Conservation (phyloP, 2,797 vertebrate genomes). For the Gymnocypris eckloni region DNA sequence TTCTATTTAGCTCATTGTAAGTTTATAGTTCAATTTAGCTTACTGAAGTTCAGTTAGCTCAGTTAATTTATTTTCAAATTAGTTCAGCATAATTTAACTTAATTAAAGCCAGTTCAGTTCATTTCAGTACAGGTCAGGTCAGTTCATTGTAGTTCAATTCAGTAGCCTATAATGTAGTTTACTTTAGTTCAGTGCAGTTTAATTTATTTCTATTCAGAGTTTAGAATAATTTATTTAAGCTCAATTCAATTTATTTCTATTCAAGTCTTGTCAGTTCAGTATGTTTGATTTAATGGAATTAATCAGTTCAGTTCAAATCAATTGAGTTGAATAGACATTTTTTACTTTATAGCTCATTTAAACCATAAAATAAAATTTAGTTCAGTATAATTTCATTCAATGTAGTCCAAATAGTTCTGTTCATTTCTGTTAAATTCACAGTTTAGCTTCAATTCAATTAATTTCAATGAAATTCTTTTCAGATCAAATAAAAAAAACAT, state of each 20-base stretch:
- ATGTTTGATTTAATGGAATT: too few relatives aligned
- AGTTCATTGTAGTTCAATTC: neutral
- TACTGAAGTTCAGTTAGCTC: neutral
- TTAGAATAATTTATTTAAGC: neutral
- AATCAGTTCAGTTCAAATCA: neutral
- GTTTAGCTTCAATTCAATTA: neutral
- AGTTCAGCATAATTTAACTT: neutral
- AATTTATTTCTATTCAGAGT: neutral
- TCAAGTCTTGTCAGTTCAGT: neutral
- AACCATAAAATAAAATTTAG: neutral
- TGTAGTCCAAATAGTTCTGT: neutral
- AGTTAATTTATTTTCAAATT: neutral
- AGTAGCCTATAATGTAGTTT: neutral
- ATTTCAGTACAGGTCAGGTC: neutral
- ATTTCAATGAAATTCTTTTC: neutral
- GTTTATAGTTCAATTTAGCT: neutral
- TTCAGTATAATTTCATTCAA: neutral
- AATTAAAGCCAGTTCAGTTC: neutral
- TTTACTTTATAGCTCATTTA: neutral
- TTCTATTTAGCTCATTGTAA: neutral
- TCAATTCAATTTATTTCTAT: neutral
- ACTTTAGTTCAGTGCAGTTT: neutral
- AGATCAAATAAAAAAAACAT: neutral
- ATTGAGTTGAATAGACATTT: neutral
- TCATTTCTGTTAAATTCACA: neutral